A percentile compares a stretch with the other conserved stretches of the same genome.
These are phyloP conservation scores for Hippopotamyrus pictus DNA, from an alignment of 2,797 vertebrate genomes.

Conservation along the genomic window DNA sequence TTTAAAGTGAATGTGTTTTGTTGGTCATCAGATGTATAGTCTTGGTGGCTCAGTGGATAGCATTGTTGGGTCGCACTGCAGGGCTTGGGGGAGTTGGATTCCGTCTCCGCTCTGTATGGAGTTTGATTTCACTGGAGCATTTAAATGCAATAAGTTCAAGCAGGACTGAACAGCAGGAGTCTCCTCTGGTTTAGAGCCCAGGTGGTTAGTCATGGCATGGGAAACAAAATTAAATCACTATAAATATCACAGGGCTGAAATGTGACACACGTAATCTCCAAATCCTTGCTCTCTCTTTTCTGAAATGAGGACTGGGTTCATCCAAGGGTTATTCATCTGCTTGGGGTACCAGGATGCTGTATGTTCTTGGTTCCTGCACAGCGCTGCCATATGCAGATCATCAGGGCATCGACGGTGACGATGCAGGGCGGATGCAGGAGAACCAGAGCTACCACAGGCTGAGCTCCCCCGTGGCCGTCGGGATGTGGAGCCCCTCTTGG, in stretches of 20 bases:
- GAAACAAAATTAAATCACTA: not conserved
- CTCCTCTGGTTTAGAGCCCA: not conserved
- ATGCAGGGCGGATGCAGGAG: not conserved
- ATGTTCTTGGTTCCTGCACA: not conserved
- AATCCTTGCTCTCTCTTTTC: not conserved
- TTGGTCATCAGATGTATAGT: not conserved
- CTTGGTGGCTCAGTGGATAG: not conserved
- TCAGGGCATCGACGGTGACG: not conserved
- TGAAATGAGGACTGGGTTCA: not conserved
- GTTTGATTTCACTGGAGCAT: not conserved
- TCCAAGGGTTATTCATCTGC: not conserved
- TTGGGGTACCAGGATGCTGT: not conserved
- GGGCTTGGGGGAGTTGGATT: not conserved
- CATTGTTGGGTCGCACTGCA: not conserved
- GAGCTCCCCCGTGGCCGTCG: not conserved
- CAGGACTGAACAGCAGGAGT: not conserved
- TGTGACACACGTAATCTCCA: not conserved
- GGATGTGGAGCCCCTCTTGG: not conserved
- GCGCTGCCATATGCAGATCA: not conserved
- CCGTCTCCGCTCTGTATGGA: not conserved
- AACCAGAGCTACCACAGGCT: not conserved
- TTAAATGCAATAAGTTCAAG: not conserved
- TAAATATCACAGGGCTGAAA: conserved; percentile 6
- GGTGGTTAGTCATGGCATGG: not conserved
- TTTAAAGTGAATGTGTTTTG: not conserved